Evolutionary conservation across 64 coral and sea anemone species (phyloP).

Genomic region (Montipora sp.): DNA sequence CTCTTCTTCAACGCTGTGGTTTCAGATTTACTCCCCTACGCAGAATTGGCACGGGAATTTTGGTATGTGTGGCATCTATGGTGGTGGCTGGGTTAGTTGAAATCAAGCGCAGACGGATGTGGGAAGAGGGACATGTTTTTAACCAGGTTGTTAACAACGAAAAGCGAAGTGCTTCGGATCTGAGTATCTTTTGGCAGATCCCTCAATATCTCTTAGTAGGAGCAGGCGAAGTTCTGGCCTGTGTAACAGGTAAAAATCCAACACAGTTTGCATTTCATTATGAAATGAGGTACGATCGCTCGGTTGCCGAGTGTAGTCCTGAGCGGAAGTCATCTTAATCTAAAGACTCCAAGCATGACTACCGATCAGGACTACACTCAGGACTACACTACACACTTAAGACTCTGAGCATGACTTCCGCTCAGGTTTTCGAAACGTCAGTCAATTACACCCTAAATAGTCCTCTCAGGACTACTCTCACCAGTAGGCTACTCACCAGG

Average conservation of each 20-base stretch:
- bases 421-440: too few relatives aligned
- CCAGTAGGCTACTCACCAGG: too few relatives aligned
- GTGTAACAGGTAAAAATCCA: conserved; percentile 52
- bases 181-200: conserved; percentile 66
- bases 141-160: conserved; percentile 42
- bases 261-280: too few relatives aligned
- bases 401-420: too few relatives aligned
- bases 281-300: too few relatives aligned
- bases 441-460: too few relatives aligned
- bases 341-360: too few relatives aligned
- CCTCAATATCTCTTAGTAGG: conserved; percentile 63
- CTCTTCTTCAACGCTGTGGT: conserved; percentile 40
- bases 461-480: too few relatives aligned
- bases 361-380: too few relatives aligned
- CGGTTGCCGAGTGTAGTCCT: too few relatives aligned
- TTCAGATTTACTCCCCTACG: conserved; percentile 71
- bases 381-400: too few relatives aligned
- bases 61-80: conserved; percentile 61
- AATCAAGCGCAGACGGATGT: conserved; percentile 46
- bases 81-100: conserved; percentile 70
- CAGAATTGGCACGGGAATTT: conserved; percentile 72
- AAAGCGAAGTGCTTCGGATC: conserved; percentile 53
- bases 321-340: too few relatives aligned
- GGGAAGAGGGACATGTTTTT: conserved; percentile 11
- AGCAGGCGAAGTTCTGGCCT: conserved; percentile 46